Evolutionary conservation across 2,113 vertebrate genomes (phyloP), one percentile per base, ranked within the genome.

Genomic region (Odontophorus gujanensis): DNA sequence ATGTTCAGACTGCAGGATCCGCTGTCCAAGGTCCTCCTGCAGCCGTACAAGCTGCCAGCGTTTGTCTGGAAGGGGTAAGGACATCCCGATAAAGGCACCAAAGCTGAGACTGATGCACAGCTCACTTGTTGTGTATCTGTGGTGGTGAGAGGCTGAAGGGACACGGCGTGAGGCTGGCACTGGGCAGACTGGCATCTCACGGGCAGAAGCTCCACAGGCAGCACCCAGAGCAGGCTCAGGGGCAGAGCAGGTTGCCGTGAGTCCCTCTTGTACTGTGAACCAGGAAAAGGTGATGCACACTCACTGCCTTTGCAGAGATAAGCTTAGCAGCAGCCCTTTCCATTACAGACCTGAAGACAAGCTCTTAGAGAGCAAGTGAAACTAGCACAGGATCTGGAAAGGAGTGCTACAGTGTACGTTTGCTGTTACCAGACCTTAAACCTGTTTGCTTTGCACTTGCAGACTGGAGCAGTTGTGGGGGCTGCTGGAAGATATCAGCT

Each of bases 401-500:
- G n/a, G 14, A 47, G 8, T 3, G 16, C 71, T 10, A 8, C n/a
- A 43, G 13, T 1, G 18, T 61, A 12, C 47, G 21, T 36, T 59
- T 8, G 13, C n/a, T 38, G 36, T 7, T 17, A n/a, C 40, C 1
- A 0, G 11, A 20, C 48, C 5, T 9, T 68, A 30, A 89, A 55
- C 18, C 62, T 25, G 5, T 36, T 67, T 10, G 2, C 34, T 91
- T 59, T 40, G 50, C 5, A 62, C 76, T 59, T 75, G 91, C 91
- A 97, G 96, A 85, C 19, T 96, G 87, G 81, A 68, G 87, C 95
- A 89, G 59, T 75, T 96, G 78, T 88, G 94, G 96, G 73, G 77
- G 25, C 36, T 95, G 89, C 75, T 96, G 73, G 89, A 91, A 84
- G 76, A 68, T 24, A 40, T 91, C 58, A 76, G 38, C 50, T 93